Percentiles rank a stretch among this genome's conserved stretches.
Evolutionary conservation across 2,888 invertebrate species (phyloP).

Genomic region (Agrochola litura): DNA sequence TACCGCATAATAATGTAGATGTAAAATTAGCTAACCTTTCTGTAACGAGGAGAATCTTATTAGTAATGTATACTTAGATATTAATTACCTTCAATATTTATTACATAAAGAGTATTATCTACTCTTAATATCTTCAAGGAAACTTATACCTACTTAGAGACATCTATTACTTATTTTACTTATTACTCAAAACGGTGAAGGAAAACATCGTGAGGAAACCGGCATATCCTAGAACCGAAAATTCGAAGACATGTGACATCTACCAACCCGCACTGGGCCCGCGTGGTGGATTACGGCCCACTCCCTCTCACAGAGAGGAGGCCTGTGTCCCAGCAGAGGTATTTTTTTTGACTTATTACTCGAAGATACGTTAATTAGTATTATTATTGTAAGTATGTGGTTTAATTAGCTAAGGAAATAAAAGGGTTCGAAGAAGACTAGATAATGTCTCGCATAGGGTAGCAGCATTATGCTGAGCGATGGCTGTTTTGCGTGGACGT

Average conservation of each 20-base stretch:
- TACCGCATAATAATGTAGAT: background rate
- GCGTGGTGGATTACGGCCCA: no score
- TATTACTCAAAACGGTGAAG: no score
- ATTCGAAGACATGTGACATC: no score
- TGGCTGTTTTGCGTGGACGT: no score
- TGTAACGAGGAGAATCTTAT: background rate
- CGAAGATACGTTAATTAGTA: background rate
- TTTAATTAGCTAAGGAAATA: background rate
- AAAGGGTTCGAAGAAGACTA: background rate
- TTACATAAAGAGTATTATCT: background rate
- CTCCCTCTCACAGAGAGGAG: no score
- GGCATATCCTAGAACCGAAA: no score
- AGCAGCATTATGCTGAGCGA: no score
- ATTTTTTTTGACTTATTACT: background rate
- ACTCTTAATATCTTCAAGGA: constrained; percentile 6
- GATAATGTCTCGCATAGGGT: background rate
- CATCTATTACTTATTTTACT: background rate
- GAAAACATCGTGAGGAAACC: no score
- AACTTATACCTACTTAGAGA: background rate
- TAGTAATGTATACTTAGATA: background rate
- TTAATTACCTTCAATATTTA: background rate
- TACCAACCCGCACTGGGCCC: no score
- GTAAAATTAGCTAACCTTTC: background rate
- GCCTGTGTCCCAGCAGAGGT: no score
- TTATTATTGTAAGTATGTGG: background rate